Evolutionary conservation across 2,113 vertebrate genomes (phyloP), one percentile per base, ranked within the genome.

Genomic region (Poeciliopsis retropinna): DNA sequence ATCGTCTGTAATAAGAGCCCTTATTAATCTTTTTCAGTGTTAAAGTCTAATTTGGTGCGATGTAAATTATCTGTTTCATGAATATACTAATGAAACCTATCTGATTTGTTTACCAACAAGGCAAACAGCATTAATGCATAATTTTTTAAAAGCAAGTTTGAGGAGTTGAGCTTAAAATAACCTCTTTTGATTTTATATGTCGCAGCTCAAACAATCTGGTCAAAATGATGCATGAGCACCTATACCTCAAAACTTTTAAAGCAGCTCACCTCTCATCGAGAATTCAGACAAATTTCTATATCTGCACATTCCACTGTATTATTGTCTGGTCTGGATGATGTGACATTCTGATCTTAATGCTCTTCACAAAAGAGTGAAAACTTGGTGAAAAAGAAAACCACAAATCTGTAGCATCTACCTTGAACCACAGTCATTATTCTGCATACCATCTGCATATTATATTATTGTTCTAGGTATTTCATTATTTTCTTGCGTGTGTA

Each of bases 41-140:
- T 54, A 31, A 76, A 37, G 7, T 69, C 30, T 44, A 57, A 72
- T 28, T 13, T 7, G 32, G 37, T 62, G 22, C 44, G n/a, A 72
- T 47, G 47, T 29, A 62, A 41, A 54, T 76, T 27, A n/a, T 61
- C 3, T 41, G 29, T 68, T 34, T 41, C 9, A 57, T 66, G 25
- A 69, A 63, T 44, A 44, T 31, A 72, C 17, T 62, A 72, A 62
- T 62, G 34, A 72, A 19, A 25, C 34, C 39, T 61, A 22, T 29
- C 12, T 19, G 34, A 32, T 64, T 30, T 70, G 9, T 31, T 60
- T 32, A 72, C 19, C 3, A 3, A 63, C 14, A 22, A 27, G 32
- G 14, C 34, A 15, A 3, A 10, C 19, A 29, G 14, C 15, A 34
- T 60, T 14, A 31, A 60, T 64, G 31, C 12, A 44, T 29, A 4